Conservation (phyloP, 2,113 vertebrate genomes). For the Todiramphus chloris region DNA sequence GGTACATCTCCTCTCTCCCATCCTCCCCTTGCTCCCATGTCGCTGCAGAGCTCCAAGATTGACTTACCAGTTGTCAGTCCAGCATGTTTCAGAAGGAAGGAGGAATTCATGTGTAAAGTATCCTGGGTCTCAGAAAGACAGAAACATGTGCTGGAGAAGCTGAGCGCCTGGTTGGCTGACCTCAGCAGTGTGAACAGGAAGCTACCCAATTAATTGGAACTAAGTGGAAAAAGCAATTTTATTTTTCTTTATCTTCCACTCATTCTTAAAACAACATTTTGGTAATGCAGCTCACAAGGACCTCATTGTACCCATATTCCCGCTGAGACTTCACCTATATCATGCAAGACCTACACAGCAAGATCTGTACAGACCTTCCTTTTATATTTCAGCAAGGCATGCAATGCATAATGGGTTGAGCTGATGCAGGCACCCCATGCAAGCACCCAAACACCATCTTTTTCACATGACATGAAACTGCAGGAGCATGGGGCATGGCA, state of each 20-base stretch:
- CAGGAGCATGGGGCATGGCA: not conserved
- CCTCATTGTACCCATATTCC: not conserved
- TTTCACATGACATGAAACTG: not conserved
- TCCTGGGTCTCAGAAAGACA: constrained; percentile 30
- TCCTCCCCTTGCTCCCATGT: not conserved
- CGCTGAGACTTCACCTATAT: not conserved
- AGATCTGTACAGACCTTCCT: not conserved
- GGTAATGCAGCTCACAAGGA: not conserved
- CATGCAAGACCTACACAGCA: not conserved
- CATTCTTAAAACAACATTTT: not conserved
- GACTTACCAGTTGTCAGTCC: constrained; percentile 48
- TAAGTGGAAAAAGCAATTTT: constrained; percentile 9
- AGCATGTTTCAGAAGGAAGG: constrained; percentile 43
- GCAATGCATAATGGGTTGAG: rapidly evolving
- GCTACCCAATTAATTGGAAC: not conserved
- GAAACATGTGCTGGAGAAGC: constrained; percentile 33
- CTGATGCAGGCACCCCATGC: not conserved
- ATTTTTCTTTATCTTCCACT: not conserved
- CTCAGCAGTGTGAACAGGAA: constrained; percentile 30
- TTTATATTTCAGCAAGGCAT: not conserved
- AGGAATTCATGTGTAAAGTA: constrained; percentile 60
- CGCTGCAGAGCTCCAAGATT: not conserved
- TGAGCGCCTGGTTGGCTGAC: constrained; percentile 26
- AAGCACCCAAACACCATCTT: not conserved
- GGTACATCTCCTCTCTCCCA: not conserved